Conservation (phyloP, 2,888 invertebrate genomes). For the Pandemis cinnamomeana region DNA sequence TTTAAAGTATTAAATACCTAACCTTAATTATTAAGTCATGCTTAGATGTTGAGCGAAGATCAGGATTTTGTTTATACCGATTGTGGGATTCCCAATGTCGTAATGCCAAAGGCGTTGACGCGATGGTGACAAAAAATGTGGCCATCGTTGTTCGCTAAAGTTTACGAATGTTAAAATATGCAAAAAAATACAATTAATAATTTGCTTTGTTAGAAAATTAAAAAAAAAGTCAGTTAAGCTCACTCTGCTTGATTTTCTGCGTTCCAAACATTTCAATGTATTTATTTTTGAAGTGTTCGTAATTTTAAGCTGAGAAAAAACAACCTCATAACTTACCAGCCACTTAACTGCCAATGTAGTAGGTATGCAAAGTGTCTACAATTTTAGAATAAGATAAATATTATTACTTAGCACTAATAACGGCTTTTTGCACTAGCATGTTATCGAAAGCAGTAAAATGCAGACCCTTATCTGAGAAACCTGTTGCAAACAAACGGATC, state of each 20-base stretch:
- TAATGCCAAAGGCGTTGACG: constrained; percentile 47
- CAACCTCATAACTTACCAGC: neutral
- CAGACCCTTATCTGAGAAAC: constrained; percentile 44
- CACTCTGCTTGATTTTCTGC: neutral
- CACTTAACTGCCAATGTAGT: neutral
- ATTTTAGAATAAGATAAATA: too few relatives aligned
- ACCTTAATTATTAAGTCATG: constrained; percentile 18
- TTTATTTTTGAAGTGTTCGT: neutral
- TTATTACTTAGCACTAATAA: neutral
- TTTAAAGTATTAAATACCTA: neutral
- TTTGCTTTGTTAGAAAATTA: constrained; percentile 29
- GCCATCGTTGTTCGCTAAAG: constrained; percentile 23
- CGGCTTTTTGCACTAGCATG: neutral
- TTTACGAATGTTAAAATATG: constrained; percentile 32
- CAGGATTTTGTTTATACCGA: constrained; percentile 47
- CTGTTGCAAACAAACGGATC: constrained; percentile 45
- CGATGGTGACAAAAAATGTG: constrained; percentile 43
- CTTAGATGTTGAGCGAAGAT: constrained; percentile 20
- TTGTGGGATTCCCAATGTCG: constrained; percentile 55
- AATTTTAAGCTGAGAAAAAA: neutral
- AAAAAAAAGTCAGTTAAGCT: constrained; percentile 30
- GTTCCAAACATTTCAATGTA: neutral
- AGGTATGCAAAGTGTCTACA: too few relatives aligned
- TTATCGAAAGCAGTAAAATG: constrained; percentile 27
- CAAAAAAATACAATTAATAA: constrained; percentile 28